phyloP scores from a whole-genome alignment of 2,888 invertebrate species.

The Priocnemis perturbator region DNA sequence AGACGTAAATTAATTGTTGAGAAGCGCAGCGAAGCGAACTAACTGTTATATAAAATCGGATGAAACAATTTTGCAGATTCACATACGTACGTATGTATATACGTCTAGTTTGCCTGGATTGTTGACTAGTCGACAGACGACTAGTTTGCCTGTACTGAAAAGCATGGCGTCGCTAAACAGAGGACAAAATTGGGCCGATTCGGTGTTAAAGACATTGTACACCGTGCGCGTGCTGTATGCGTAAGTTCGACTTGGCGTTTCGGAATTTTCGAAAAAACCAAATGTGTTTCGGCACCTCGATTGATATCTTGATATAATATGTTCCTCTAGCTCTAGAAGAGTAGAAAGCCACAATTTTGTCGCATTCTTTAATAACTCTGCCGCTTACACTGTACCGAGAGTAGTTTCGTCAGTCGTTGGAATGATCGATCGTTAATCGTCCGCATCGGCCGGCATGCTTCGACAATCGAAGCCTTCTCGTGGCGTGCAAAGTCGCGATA shows the following conservation, averaged over 20 bases:
- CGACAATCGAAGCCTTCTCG: background rate
- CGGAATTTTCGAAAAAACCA: too few species aligned
- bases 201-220: slow-evolving; percentile 63
- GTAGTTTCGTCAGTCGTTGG: too few species aligned
- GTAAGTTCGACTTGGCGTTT: too few species aligned
- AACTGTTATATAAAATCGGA: slow-evolving; percentile 51
- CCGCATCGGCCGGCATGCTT: background rate
- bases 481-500: slow-evolving; percentile 6
- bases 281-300: too few species aligned
- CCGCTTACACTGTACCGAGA: too few species aligned
- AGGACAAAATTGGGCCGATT: slow-evolving; percentile 67
- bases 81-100: slow-evolving; percentile 19
- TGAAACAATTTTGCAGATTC: slow-evolving; percentile 61
- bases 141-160: slow-evolving; percentile 64
- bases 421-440: too few species aligned
- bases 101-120: slow-evolving; percentile 23
- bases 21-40: slow-evolving; percentile 30
- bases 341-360: too few species aligned
- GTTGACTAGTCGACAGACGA: slow-evolving; percentile 50
- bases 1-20: background rate
- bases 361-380: too few species aligned
- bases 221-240: background rate
- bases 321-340: too few species aligned
- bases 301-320: too few species aligned
- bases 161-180: slow-evolving; percentile 66